A percentile compares a stretch with the other conserved stretches of the same genome.
Conservation (phyloP, 2,113 vertebrate species). For the Colossoma macropomum region DNA sequence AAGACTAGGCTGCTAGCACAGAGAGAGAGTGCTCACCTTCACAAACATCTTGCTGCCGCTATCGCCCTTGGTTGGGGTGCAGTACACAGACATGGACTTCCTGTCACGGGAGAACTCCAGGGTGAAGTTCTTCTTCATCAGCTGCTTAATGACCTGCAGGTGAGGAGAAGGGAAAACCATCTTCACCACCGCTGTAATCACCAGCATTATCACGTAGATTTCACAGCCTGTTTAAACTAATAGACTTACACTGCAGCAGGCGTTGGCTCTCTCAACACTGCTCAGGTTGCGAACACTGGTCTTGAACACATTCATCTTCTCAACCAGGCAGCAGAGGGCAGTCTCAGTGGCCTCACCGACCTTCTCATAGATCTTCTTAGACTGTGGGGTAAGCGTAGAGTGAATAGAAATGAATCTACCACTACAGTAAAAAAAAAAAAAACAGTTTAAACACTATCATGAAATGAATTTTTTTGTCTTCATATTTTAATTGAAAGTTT, state of each 20-base stretch:
- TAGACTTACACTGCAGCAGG: slow-evolving; percentile 85
- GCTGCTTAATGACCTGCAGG: slow-evolving; percentile 87
- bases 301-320: slow-evolving; percentile 97
- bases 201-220: background rate
- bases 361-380: slow-evolving; percentile 92
- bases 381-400: slow-evolving; percentile 64
- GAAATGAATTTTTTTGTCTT: too few species aligned
- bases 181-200: background rate
- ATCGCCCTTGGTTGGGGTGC: slow-evolving; percentile 86
- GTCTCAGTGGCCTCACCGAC: slow-evolving; percentile 95
- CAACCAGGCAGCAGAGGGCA: slow-evolving; percentile 89
- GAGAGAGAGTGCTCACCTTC: slow-evolving; percentile 75
- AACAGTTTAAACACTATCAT: too few species aligned
- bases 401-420: background rate
- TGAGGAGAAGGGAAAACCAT: background rate
- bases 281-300: slow-evolving; percentile 80
- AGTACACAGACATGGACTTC: slow-evolving; percentile 95
- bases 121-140: slow-evolving; percentile 94
- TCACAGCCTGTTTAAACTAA: background rate
- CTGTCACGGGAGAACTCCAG: slow-evolving; percentile 94
- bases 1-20: background rate
- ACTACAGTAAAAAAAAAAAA: background rate
- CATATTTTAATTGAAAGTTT: background rate
- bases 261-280: slow-evolving; percentile 88
- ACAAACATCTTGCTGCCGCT: slow-evolving; percentile 92